Percentiles rank a stretch among this genome's conserved stretches.
Conservation (phyloP, 2,797 vertebrate species). For the Distichodus sexfasciatus region DNA sequence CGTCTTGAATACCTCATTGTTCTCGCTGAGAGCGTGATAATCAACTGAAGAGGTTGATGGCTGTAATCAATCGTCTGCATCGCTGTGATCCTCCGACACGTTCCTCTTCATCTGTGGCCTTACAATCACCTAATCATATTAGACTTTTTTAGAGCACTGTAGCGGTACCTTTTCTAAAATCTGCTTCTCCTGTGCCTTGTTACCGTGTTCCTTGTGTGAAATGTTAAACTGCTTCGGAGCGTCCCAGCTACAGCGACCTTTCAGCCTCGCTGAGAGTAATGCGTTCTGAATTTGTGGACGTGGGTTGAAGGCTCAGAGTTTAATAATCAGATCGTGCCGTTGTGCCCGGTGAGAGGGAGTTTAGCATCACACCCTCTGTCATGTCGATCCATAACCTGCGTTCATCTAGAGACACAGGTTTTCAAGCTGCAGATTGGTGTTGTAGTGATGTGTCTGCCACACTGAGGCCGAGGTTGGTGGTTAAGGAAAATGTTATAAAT, state of each 20-base stretch:
- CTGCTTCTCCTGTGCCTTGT: slow-evolving; percentile 19
- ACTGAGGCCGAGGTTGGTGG: no score
- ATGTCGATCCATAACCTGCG: background rate
- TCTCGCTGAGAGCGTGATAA: no score
- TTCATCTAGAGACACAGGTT: background rate
- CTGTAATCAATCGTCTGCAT: no score
- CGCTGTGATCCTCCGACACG: no score
- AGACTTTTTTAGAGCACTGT: background rate
- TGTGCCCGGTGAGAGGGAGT: background rate
- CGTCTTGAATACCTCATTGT: no score
- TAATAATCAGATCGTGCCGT: background rate
- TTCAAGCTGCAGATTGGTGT: background rate
- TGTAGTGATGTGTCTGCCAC: background rate
- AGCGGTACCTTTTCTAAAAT: background rate
- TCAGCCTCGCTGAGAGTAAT: background rate
- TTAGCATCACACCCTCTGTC: background rate
- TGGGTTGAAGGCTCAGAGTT: background rate
- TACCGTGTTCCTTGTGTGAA: slow-evolving; percentile 9
- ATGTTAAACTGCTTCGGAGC: slow-evolving; percentile 15
- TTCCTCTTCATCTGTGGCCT: no score
- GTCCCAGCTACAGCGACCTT: background rate
- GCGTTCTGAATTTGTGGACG: slow-evolving; percentile 16
- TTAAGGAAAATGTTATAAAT: no score
- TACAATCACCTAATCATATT: background rate
- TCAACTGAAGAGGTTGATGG: no score